These are phyloP conservation scores for Lysiphlebus fabarum DNA, from an alignment of 1,140 invertebrate genomes.

Conservation along the genomic window DNA sequence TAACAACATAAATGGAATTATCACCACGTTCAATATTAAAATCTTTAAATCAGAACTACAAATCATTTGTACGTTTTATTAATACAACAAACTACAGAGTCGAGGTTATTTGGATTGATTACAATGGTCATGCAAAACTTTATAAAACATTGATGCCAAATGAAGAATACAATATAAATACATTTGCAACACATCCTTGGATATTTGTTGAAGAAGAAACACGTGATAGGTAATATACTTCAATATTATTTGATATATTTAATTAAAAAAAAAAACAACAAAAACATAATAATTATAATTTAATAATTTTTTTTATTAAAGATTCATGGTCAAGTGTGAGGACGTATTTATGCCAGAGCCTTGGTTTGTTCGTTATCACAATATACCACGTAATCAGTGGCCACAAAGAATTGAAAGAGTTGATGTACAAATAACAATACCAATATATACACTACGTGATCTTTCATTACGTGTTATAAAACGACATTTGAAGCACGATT, in stretches of 20 bases:
- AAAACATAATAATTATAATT: conserved; percentile 1
- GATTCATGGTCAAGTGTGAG: conserved; percentile 37
- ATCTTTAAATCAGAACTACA: conserved; percentile 51
- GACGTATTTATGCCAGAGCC: conserved; percentile 48
- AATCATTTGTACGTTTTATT: conserved; percentile 65
- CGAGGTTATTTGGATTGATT: conserved; percentile 74
- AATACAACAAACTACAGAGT: conserved; percentile 64
- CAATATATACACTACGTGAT: conserved; percentile 44
- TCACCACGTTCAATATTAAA: conserved; percentile 32
- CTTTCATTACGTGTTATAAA: conserved; percentile 42
- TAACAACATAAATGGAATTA: conserved; percentile 14
- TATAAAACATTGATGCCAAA: conserved; percentile 58
- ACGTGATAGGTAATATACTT: conserved; percentile 55
- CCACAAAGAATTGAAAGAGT: conserved; percentile 31
- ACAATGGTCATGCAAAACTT: conserved; percentile 58
- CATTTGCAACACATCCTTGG: conserved; percentile 72
- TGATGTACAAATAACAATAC: conserved; percentile 43
- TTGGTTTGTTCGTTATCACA: conserved; percentile 29
- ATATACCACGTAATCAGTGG: conserved; percentile 23
- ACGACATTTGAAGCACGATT: conserved; percentile 41
- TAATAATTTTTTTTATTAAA: too few species aligned
- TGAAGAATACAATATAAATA: conserved; percentile 63
- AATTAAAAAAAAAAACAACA: not conserved
- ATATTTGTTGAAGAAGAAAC: conserved; percentile 65
- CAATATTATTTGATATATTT: too few species aligned